Evolutionary conservation across 2,113 vertebrate species (phyloP), one percentile per base, ranked within the genome.

Genomic region (Leptodactylus fuscus): DNA sequence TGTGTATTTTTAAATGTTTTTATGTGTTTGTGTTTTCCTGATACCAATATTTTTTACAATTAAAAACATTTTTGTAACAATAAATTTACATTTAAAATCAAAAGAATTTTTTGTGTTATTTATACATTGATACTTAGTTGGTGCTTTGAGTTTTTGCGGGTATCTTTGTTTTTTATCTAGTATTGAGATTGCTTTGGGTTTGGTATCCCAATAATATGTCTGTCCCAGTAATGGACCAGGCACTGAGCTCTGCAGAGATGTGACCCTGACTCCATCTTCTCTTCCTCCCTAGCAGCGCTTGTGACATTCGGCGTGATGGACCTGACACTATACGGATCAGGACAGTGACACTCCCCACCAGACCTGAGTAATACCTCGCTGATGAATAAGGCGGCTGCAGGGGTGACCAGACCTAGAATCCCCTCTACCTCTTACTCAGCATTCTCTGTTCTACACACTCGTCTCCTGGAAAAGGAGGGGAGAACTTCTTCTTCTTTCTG

Each of bases 351-450:
- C 76, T 85, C 83, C 75, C 71, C 34, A 20, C 67, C 32, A 38
- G 84, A 73, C 84, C 27, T 6, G 44, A 74, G 62, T 79, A 46
- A 80, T 73, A 85, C 84, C 84, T 85, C 67, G 38, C 65, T 85
- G 76, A 80, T 58, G 62, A 71, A 80, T 58, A 49, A 85, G 77
- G 84, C 16, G 34, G 62, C 62, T 55, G 65, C 36, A 60, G 36
- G 77, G 84, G 84, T 73, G 75, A 49, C 27, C 29, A 77, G 48
- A 70, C 48, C 71, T 36, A 49, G 49, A 34, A 41, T 48, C 75
- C 83, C 60, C 60, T 41, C 81, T 79, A 77, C 83, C 75, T 85
- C 60, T 65, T 70, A 77, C 82, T 41, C 83, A 15, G 83, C 83
- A 58, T 70, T 55, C 60, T 84, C 38, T 85, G 60, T 55, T 85